Evolutionary conservation across 2,113 vertebrate genomes (phyloP), one percentile per base, ranked within the genome.

Genomic region (Eptesicus fuscus): DNA sequence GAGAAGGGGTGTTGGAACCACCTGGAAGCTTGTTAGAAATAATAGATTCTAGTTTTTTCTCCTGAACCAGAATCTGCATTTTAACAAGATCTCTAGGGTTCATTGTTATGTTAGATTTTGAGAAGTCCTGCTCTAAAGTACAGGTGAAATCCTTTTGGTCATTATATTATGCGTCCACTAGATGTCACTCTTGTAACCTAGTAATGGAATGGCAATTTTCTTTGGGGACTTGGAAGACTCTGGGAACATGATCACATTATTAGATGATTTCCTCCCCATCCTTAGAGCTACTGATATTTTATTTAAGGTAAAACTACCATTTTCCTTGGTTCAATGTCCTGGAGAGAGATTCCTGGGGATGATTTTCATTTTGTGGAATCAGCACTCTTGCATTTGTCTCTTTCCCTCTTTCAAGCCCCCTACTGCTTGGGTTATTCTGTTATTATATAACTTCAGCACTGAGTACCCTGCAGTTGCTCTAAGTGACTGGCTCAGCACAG

Each of bases 161-260:
- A 97, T 98, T 95, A 82, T 74, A 78, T 32, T 0, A 0, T 82
- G 3, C 42, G 82, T 89, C 98, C 98, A 98, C 98, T 98, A 98
- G 98, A 98, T 98, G 98, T 98, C 98, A 98, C 83, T 98, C 96
- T 94, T 94, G 98, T 98, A 98, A 98, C 98, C 98, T 97, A 51
- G 77, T 97, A 98, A 91, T 61, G 85, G 88, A 77, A 63, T 70
- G 82, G 37, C 73, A 13, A 82, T 94, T 96, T 88, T 69, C 67
- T 85, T 18, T 61, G 90, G 9, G 7, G 22, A 2, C 37, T 83
- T 83, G 77, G 22, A 77, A 88, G 84, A 49, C 47, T 83, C 73
- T 17, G 5, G 69, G 78, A 59, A 94, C 76, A 90, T 86, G 73
- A 83, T 59, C 84, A 94, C 77, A 69, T 96, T 97, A 93, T 94